Base-by-base conservation (phyloP, 2,113 vertebrate species). In the Chrysochloris asiatica region DNA sequence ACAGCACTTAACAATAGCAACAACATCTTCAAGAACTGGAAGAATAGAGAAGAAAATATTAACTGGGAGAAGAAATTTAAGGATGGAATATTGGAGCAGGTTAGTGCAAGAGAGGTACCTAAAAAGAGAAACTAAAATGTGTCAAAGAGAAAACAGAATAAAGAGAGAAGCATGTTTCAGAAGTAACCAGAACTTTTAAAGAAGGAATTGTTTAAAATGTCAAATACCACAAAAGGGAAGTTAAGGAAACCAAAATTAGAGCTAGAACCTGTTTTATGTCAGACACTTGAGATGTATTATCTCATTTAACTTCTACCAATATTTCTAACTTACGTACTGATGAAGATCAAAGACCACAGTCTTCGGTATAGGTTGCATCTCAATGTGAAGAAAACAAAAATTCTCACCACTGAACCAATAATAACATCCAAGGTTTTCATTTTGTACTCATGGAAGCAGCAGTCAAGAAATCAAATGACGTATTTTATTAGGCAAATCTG, bases 201-300 rank as follows among this genome's bases (percentile, higher is more conserved):
- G 45, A 81, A 5, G 17, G 47, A 78, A 26, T 36, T 75, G 28
- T 72, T 85, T 63, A 65, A 85, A 72, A 79, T 19, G 12, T 71
- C 43, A 36, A 45, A 45, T 24, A 13, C 36, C 83, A 91, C 36
- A 84, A 61, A 83, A 80, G 65, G 24, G 59, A 95, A 95, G 83
- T 43, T 92, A 56, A 56, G n/a, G 47, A 87, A 84, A 26, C 52
- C 52, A 16, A 71, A 10, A 28, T 59, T 88, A 87, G 59, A 90
- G 41, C 47, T 73, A 56, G 33, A 54, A 75, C 72, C 4, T 61
- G n/a, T 19, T 69, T 81, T 79, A 7, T 17, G 8, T 38, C 41
- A 38, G 72, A 28, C 82, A 80, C 61, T 88, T 33, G 13, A 59
- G 71, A 22, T 71, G 28, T 14, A 38, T 33, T 26, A 80, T 43